Base-by-base conservation (phyloP, 2,888 invertebrate species). In the Brenthis daphne region DNA sequence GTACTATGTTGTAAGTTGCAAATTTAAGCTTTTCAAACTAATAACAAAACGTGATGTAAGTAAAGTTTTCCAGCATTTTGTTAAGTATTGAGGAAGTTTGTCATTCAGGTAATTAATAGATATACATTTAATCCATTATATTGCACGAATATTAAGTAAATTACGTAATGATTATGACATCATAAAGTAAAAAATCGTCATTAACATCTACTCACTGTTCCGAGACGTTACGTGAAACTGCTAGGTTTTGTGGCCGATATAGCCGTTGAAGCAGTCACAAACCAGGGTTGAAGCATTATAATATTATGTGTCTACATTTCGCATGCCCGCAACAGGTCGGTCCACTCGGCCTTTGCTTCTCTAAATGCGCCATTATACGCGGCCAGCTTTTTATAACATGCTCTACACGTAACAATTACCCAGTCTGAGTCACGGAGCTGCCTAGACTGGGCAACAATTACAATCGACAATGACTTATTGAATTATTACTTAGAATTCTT, bases 271-370 rank as follows among this genome's bases (percentile, higher is more conserved):
- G 51, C 37, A 43, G 37, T 43, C 37, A 29, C 29, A 11, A 8
- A n/a, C 16, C 51, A 54, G 53, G 53, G 53, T 54, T 20, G 20
- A 24, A 6, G 24, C 11, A 16, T 50, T 12, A 29, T 20, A 24
- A n/a, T 16, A 29, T 47, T 55, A 55, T 55, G 54, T 55, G 37
- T 43, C 37, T 43, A 43, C 5, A 29, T 14, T 55, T 53, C 24
- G 43, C 65, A 51, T 51, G 57, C n/a, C 48, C 54, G 58, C 66
- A 66, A 66, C 60, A 66, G 57, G 66, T 66, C 48, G 66, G 6
- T 20, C 1, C 37, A 55, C 61, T 51, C 29, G 58, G 43, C 47
- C 29, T 29, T 12, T 60, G 48, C 24, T n/a, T 48, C 29, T 50
- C 29, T 50, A 50, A 60, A 50, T 50, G 58, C 58, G 58, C 58